Conservation (phyloP, 2,888 invertebrate species). For the Hirtodrosophila trivittata region DNA sequence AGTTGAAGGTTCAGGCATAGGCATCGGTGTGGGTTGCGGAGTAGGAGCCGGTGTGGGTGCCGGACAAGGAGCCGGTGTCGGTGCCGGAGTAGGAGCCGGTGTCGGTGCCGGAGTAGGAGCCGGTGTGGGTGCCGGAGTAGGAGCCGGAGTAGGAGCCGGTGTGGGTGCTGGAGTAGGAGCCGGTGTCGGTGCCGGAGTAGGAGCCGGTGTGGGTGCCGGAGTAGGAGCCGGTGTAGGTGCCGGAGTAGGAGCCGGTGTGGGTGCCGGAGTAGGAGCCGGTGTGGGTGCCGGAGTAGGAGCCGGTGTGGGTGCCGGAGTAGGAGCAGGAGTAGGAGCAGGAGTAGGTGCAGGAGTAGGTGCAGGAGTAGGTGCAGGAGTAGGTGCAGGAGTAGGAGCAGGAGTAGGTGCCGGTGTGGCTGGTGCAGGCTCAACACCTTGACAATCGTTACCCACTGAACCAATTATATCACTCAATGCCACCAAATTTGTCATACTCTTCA, state of each 20-base stretch:
- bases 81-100: constrained; percentile 19
- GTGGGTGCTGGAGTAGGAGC: constrained; percentile 37
- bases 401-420: constrained; percentile 25
- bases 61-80: background rate
- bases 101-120: no score
- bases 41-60: constrained; percentile 26
- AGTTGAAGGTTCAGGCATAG: no score
- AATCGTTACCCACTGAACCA: constrained; percentile 51
- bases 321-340: constrained; percentile 34
- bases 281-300: no score
- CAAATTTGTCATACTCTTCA: constrained; percentile 26
- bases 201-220: constrained; percentile 15
- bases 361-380: constrained; percentile 11
- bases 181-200: constrained; percentile 18
- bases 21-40: constrained; percentile 27
- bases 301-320: constrained; percentile 29
- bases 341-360: constrained; percentile 15
- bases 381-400: constrained; percentile 16
- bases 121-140: no score
- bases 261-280: no score
- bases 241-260: no score
- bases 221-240: constrained; percentile 15
- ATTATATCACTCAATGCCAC: constrained; percentile 39
- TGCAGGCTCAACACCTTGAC: constrained; percentile 16
- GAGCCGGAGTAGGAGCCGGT: constrained; percentile 25